These are phyloP conservation scores for Agelastica alni DNA, from an alignment of 2,888 invertebrate species.

Conservation along the genomic window DNA sequence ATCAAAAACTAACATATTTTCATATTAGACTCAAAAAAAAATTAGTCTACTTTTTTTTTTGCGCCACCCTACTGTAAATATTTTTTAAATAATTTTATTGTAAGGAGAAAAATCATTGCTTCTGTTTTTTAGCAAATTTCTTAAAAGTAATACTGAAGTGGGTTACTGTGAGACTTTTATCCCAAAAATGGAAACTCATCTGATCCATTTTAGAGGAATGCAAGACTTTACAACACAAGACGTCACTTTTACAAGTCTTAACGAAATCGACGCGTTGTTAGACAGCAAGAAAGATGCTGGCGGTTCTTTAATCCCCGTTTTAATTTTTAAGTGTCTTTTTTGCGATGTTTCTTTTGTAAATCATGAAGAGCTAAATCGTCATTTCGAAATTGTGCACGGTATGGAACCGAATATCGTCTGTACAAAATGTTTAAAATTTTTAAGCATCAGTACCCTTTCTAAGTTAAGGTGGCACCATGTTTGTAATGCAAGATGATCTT, in stretches of 20 bases:
- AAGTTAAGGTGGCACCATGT: slow-evolving; percentile 37
- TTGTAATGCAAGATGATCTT: slow-evolving; percentile 27
- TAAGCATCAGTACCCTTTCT: slow-evolving; percentile 28
- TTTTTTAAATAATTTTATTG: no score
- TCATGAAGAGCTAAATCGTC: slow-evolving; percentile 26
- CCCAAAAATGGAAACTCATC: slow-evolving; percentile 39
- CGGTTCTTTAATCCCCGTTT: neutral
- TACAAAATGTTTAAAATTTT: slow-evolving; percentile 33
- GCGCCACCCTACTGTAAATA: no score
- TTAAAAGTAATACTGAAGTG: slow-evolving; percentile 26
- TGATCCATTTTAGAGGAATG: slow-evolving; percentile 29
- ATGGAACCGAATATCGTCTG: slow-evolving; percentile 42
- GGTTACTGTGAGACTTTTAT: slow-evolving; percentile 39
- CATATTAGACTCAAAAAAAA: no score
- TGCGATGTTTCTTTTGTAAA: slow-evolving; percentile 28
- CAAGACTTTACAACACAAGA: slow-evolving; percentile 24
- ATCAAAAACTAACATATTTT: no score
- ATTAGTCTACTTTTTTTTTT: no score
- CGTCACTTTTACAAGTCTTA: slow-evolving; percentile 28
- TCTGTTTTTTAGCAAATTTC: slow-evolving; percentile 15
- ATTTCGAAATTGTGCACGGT: slow-evolving; percentile 37
- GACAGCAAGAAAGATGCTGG: neutral
- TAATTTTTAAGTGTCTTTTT: slow-evolving; percentile 34
- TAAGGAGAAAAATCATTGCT: no score
- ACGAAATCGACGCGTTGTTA: slow-evolving; percentile 21